A percentile compares a stretch with the other conserved stretches of the same genome.
These are phyloP conservation scores for Dermolepida albohirtum DNA, from an alignment of 2,888 invertebrate species.

Conservation along the genomic window DNA sequence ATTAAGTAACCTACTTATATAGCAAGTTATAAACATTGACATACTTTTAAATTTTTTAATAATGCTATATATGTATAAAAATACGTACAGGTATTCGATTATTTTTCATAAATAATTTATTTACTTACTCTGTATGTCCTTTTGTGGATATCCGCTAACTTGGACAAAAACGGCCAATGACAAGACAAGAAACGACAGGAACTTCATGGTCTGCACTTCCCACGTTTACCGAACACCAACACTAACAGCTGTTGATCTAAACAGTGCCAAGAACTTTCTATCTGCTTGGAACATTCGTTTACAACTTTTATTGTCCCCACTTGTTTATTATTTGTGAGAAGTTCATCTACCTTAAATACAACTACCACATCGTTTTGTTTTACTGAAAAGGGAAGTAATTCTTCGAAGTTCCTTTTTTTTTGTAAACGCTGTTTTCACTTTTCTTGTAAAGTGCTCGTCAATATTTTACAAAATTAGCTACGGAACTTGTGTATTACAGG, in stretches of 20 bases:
- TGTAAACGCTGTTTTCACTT: background rate
- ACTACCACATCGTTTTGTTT: conserved; percentile 8
- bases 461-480: too few relatives aligned
- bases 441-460: too few relatives aligned
- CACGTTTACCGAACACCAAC: conserved; percentile 55
- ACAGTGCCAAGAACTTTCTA: conserved; percentile 58
- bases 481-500: too few relatives aligned
- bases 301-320: conserved; percentile 54
- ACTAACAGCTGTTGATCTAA: conserved; percentile 52
- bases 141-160: conserved; percentile 53
- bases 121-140: conserved; percentile 59
- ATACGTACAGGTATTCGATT: background rate
- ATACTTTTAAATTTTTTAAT: conserved; percentile 23
- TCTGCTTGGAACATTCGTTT: conserved; percentile 55
- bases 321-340: conserved; percentile 53
- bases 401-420: background rate
- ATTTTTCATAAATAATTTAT: background rate
- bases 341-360: conserved; percentile 54
- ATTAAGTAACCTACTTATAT: conserved; percentile 12
- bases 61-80: background rate
- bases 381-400: background rate
- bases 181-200: conserved; percentile 51
- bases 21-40: conserved; percentile 27
- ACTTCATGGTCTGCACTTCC: conserved; percentile 57
- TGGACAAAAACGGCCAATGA: conserved; percentile 47